A percentile compares a stretch with the other conserved stretches of the same genome.
These are phyloP conservation scores for Argya squamiceps DNA, from an alignment of 2,797 vertebrate genomes.

Conservation along the genomic window DNA sequence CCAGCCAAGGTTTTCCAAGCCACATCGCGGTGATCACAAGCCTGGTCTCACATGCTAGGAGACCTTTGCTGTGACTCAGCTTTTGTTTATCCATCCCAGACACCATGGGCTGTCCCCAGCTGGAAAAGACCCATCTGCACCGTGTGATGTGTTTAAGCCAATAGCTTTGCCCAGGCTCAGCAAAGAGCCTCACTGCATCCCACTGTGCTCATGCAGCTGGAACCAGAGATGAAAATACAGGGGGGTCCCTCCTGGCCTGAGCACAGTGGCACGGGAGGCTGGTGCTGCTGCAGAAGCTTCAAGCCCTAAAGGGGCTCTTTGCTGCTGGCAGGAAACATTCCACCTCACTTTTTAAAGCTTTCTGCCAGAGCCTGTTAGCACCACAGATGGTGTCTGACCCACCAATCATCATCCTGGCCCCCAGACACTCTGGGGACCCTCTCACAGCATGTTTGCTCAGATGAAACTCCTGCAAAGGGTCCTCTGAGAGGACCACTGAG, in stretches of 20 bases:
- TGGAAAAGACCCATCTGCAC: background rate
- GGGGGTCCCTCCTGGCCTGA: background rate
- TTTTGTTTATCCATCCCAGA: background rate
- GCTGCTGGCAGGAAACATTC: background rate
- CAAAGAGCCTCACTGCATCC: background rate
- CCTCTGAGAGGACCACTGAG: background rate
- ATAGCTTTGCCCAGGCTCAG: background rate
- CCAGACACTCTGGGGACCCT: background rate
- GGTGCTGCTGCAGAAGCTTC: background rate
- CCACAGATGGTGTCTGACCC: background rate
- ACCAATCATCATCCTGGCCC: background rate
- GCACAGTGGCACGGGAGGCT: background rate
- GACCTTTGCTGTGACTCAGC: background rate
- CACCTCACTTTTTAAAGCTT: background rate
- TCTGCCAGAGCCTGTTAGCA: background rate
- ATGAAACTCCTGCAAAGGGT: background rate
- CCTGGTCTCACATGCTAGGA: background rate
- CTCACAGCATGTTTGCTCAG: background rate
- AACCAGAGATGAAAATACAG: background rate
- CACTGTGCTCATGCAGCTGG: background rate
- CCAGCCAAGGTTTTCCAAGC: background rate
- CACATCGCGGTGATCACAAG: rapidly evolving
- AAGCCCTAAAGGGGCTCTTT: background rate
- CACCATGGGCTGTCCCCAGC: background rate
- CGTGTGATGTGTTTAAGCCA: rapidly evolving